A percentile compares a stretch with the other conserved stretches of the same genome.
Conservation (phyloP, 1,140 invertebrate species). For the Arion vulgaris region DNA sequence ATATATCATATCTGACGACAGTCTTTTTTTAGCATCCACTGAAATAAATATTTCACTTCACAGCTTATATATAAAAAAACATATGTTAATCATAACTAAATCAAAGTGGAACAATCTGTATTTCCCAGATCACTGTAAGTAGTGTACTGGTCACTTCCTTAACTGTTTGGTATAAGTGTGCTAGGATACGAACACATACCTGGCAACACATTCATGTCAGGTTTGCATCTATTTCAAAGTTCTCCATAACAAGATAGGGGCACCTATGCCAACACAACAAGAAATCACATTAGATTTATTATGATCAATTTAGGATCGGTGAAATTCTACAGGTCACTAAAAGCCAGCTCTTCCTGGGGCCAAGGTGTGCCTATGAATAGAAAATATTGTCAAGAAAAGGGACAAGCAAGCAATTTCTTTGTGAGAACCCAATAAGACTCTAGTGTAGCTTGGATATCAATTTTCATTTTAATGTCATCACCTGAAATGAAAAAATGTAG, state of each 20-base stretch:
- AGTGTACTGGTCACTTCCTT: neutral
- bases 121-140: neutral
- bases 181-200: constrained; percentile 38
- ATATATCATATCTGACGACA: too few species aligned
- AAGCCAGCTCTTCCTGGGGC: neutral
- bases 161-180: constrained; percentile 20
- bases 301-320: constrained; percentile 4
- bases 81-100: too few species aligned
- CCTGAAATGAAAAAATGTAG: constrained; percentile 40
- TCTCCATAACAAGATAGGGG: constrained; percentile 36
- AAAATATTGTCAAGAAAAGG: constrained; percentile 10
- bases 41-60: too few species aligned
- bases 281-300: constrained; percentile 40
- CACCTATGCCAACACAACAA: constrained; percentile 44
- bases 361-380: constrained; percentile 27
- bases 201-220: constrained; percentile 39
- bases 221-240: constrained; percentile 37
- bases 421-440: constrained; percentile 20
- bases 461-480: constrained; percentile 32
- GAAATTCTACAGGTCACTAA: constrained; percentile 1
- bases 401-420: constrained; percentile 9
- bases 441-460: constrained; percentile 25
- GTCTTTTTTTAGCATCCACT: too few species aligned
- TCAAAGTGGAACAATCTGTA: neutral
- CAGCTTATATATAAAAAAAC: too few species aligned